Percentiles rank a stretch among this genome's conserved stretches.
phyloP scores from a whole-genome alignment of 2,113 vertebrate genomes.

The Eulemur rufifrons region DNA sequence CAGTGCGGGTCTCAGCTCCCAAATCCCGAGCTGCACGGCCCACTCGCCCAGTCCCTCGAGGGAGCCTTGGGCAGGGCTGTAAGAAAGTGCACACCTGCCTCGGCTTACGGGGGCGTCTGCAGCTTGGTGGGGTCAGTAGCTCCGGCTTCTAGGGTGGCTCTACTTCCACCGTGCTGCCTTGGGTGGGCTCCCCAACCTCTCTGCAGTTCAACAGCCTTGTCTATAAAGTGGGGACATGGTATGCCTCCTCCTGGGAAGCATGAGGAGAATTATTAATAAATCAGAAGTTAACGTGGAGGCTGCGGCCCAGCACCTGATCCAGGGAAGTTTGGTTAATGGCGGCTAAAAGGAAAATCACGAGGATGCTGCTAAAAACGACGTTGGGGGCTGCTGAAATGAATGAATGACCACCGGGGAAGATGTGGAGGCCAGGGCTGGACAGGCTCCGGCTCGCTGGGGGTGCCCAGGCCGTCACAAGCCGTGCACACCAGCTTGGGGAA shows the following conservation, averaged over 20 bases:
- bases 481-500: background rate
- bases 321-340: background rate
- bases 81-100: accelerated
- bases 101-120: accelerated
- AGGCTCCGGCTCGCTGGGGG: background rate
- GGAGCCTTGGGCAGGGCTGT: no score
- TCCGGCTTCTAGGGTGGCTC: background rate
- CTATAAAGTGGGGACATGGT: background rate
- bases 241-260: accelerated
- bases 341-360: no score
- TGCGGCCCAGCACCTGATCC: background rate
- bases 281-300: background rate
- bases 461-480: background rate
- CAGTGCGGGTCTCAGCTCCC: background rate
- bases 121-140: accelerated
- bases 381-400: background rate
- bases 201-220: background rate
- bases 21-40: accelerated
- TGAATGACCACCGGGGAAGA: background rate
- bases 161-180: background rate
- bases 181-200: background rate
- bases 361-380: accelerated
- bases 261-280: background rate
- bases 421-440: background rate
- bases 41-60: background rate